Conservation (phyloP, 2,113 vertebrate genomes). For the Aphelocoma coerulescens region DNA sequence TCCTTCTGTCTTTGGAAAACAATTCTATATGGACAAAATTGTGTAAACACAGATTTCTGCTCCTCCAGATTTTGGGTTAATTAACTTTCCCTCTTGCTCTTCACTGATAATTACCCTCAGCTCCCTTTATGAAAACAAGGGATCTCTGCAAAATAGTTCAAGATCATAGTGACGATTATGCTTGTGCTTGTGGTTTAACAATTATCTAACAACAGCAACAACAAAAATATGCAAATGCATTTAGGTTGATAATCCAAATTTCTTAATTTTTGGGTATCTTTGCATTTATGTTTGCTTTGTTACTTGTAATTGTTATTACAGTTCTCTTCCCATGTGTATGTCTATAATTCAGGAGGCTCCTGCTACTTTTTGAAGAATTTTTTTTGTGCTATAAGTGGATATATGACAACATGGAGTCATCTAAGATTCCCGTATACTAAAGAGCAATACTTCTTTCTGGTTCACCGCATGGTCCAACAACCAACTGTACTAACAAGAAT, state of each 20-base stretch:
- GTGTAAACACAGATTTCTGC: constrained; percentile 19
- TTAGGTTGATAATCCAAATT: not conserved
- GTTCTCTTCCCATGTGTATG: not conserved
- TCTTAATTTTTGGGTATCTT: not conserved
- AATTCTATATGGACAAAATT: not conserved
- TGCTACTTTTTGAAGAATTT: not conserved
- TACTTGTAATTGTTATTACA: not conserved
- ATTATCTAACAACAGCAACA: not conserved
- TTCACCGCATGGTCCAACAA: not conserved
- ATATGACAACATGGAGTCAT: not conserved
- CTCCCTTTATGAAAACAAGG: not conserved
- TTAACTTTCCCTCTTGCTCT: constrained; percentile 1
- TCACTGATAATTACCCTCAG: constrained; percentile 23
- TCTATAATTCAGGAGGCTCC: not conserved
- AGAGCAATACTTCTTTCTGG: not conserved
- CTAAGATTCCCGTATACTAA: not conserved
- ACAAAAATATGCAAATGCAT: not conserved
- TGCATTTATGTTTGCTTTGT: not conserved
- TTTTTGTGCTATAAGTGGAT: not conserved
- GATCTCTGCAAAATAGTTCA: not conserved
- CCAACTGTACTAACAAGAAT: not conserved
- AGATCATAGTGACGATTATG: not conserved
- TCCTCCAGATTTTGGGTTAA: constrained; percentile 28
- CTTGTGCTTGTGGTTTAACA: not conserved
- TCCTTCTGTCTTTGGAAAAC: constrained; percentile 19